Base-by-base conservation (phyloP, 2,888 invertebrate species). In the Acrobasis repandana region DNA sequence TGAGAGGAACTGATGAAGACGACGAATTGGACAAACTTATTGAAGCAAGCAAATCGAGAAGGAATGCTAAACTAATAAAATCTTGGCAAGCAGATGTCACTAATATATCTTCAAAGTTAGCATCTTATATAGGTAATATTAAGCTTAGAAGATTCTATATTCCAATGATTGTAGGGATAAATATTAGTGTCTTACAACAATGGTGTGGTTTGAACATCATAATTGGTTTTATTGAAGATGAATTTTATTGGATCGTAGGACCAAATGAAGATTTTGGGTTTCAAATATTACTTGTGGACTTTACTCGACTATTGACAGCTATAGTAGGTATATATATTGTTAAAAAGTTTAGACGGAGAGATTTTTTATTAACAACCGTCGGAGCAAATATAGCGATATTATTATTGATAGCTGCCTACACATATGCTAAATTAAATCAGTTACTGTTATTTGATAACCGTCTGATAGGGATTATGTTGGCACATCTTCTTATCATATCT, bases 1-100 rank as follows among this genome's bases (percentile, higher is more conserved):
- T 93, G 59, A 80, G 94, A 61, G 79, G 80, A 0, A 72, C 78
- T 10, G 76, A 75, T 15, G 82, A 87, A 10, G 71, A 74, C 43
- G 89, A 90, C 2, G 75, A 76, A 63, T 85, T 92, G 6, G 65
- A 70, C 16, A 67, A 70, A 38, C 68, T 77, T 65, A 71, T 79
- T 0, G 67, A 69, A 38, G 54, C 66, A 2, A 69, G 65, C 14
- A 14, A 51, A 51, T 14, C 10, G 14, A 43, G 43, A 43, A 43
- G 43, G 4, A 43, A 43, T n/a, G 14, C 5, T 14, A 43, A 43
- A 43, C 43, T 43, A 14, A 11, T n/a, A 2, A 5, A 43, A 43
- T 43, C 43, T 11, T 14, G 14, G 5, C 14, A 43, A 43, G 4
- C 43, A 3, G 14, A 43, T 43, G 43, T 1, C 1, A 1, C 11